Percentiles rank a stretch among this genome's conserved stretches.
These are phyloP conservation scores for Lomographa bimaculata DNA, from an alignment of 2,888 invertebrate genomes.

Conservation along the genomic window DNA sequence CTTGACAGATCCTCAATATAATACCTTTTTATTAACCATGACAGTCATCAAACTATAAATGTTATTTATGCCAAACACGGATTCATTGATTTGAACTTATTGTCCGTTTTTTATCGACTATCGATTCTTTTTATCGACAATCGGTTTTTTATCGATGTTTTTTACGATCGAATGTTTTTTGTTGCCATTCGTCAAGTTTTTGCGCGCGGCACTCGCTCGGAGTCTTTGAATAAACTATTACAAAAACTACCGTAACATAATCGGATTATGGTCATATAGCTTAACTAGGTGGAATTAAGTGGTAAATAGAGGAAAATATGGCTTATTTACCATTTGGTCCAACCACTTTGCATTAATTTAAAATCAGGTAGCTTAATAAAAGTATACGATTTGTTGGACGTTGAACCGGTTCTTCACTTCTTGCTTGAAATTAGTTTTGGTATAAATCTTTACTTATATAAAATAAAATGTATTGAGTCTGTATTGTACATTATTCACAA, in stretches of 20 bases:
- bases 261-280: conserved; percentile 14
- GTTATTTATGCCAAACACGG: conserved; percentile 21
- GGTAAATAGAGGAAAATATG: not conserved
- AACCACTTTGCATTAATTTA: too few relatives aligned
- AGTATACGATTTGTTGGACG: too few relatives aligned
- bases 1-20: too few relatives aligned
- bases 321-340: too few relatives aligned
- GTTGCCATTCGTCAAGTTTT: conserved; percentile 26
- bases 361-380: too few relatives aligned
- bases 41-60: conserved; percentile 21
- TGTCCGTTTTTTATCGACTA: conserved; percentile 21
- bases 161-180: conserved; percentile 22
- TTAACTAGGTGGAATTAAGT: conserved; percentile 23
- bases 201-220: conserved; percentile 18
- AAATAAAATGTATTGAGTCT: too few relatives aligned
- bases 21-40: too few relatives aligned
- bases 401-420: too few relatives aligned
- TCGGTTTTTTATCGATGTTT: conserved; percentile 14
- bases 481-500: too few relatives aligned
- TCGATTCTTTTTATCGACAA: conserved; percentile 20
- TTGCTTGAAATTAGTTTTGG: too few relatives aligned
- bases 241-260: conserved; percentile 19
- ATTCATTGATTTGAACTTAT: conserved; percentile 19
- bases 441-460: too few relatives aligned
- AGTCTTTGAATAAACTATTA: conserved; percentile 6